Percentiles rank a stretch among this genome's conserved stretches.
These are phyloP conservation scores for Amorpha juglandis DNA, from an alignment of 2,888 invertebrate genomes.

Conservation along the genomic window DNA sequence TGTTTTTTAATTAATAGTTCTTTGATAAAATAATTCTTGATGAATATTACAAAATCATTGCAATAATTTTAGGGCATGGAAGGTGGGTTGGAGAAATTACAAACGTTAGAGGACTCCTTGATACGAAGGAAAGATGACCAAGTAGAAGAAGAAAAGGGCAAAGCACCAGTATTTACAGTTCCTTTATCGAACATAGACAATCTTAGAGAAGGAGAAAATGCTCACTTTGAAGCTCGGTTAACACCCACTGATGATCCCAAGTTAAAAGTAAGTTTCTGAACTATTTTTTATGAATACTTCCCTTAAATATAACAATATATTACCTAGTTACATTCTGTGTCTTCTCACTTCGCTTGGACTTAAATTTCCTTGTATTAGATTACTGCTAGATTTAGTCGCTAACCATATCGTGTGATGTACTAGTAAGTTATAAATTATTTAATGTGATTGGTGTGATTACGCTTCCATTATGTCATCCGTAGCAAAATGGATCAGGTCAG, in stretches of 20 bases:
- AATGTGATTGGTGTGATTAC: too few relatives aligned
- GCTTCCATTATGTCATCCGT: too few relatives aligned
- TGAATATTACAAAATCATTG: background rate
- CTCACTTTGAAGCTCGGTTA: conserved; percentile 95
- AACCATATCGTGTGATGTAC: too few relatives aligned
- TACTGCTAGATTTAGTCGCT: too few relatives aligned
- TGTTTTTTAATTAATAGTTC: conserved; percentile 7
- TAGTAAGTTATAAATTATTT: too few relatives aligned
- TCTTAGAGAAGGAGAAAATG: conserved; percentile 94
- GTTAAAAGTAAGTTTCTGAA: conserved; percentile 85
- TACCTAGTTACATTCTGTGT: too few relatives aligned
- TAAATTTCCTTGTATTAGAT: too few relatives aligned
- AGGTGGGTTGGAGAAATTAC: conserved; percentile 96
- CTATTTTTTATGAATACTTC: too few relatives aligned
- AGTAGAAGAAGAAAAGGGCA: conserved; percentile 89
- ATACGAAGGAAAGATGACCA: conserved; percentile 90
- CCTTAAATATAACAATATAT: background rate
- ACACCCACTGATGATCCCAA: conserved; percentile 96
- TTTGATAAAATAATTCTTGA: background rate
- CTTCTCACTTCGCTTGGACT: too few relatives aligned
- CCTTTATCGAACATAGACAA: conserved; percentile 94
- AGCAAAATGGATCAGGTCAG: too few relatives aligned
- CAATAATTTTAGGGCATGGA: conserved; percentile 90
- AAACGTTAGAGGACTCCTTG: conserved; percentile 95
- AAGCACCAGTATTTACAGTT: conserved; percentile 95